phyloP scores from a whole-genome alignment of 1,140 invertebrate species.

The Platyscapa corneri region DNA sequence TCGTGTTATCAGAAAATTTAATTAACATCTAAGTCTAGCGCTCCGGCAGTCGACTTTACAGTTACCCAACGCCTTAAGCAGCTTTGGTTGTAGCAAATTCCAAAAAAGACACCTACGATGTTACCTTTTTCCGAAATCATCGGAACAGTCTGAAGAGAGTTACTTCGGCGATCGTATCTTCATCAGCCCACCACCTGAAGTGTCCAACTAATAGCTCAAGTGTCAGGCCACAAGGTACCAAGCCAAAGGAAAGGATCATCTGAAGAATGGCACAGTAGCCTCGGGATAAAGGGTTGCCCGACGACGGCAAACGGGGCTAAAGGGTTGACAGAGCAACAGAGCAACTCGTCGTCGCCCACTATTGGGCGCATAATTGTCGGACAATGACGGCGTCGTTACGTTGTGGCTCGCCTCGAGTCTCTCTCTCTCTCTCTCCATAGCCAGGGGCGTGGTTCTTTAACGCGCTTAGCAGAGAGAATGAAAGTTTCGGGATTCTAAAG shows the following conservation, averaged over 20 bases:
- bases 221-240: constrained; percentile 21
- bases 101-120: background rate
- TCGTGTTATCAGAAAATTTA: background rate
- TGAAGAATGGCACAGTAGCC: constrained; percentile 30
- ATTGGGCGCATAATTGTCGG: constrained; percentile 39
- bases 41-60: background rate
- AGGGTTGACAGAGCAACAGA: constrained; percentile 26
- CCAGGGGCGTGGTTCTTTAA: constrained; percentile 48
- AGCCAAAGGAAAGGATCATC: constrained; percentile 29
- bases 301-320: constrained; percentile 3
- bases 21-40: background rate
- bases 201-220: background rate
- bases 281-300: constrained; percentile 28
- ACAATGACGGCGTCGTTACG: constrained; percentile 51
- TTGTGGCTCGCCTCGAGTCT: constrained; percentile 24
- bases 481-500: background rate
- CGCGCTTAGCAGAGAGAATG: constrained; percentile 24
- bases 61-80: background rate
- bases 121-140: background rate
- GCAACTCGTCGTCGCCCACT: background rate
- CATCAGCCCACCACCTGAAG: background rate
- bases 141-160: constrained; percentile 3
- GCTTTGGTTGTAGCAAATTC: background rate
- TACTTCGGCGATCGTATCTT: background rate
- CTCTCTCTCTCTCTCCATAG: background rate